Evolutionary conservation across 2,797 vertebrate genomes (phyloP).

Genomic region (Pangasius djambal): DNA sequence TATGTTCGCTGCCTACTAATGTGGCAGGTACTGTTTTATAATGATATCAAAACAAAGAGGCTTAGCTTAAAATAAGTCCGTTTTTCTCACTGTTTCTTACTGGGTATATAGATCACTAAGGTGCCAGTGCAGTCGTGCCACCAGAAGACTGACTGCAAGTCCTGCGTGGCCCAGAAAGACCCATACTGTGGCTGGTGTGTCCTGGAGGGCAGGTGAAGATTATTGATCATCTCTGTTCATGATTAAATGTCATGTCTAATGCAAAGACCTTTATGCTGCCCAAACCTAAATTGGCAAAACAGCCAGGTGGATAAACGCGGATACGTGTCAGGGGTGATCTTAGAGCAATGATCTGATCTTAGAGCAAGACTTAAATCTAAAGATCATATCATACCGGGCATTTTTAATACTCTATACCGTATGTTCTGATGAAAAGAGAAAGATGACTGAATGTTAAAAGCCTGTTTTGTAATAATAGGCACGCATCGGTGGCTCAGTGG

Average conservation of each 20-base stretch:
- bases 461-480: background rate
- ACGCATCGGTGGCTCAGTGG: background rate
- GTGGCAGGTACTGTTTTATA: background rate
- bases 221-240: background rate
- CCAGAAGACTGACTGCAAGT: constrained; percentile 79
- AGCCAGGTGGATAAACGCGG: background rate
- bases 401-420: background rate
- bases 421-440: background rate
- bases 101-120: constrained; percentile 80
- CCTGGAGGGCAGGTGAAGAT: constrained; percentile 86
- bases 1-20: constrained; percentile 15
- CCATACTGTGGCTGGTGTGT: constrained; percentile 99
- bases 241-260: constrained; percentile 7
- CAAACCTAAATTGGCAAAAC: background rate
- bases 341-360: background rate
- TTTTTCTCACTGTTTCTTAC: constrained; percentile 49
- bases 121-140: constrained; percentile 89
- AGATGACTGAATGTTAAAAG: background rate
- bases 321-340: background rate
- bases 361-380: background rate
- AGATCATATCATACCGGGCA: background rate
- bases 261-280: background rate
- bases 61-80: background rate
- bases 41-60: constrained; percentile 1
- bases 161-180: constrained; percentile 83